These are phyloP conservation scores for Paedocypris micromegethes DNA, from an alignment of 2,797 vertebrate genomes.

Conservation along the genomic window DNA sequence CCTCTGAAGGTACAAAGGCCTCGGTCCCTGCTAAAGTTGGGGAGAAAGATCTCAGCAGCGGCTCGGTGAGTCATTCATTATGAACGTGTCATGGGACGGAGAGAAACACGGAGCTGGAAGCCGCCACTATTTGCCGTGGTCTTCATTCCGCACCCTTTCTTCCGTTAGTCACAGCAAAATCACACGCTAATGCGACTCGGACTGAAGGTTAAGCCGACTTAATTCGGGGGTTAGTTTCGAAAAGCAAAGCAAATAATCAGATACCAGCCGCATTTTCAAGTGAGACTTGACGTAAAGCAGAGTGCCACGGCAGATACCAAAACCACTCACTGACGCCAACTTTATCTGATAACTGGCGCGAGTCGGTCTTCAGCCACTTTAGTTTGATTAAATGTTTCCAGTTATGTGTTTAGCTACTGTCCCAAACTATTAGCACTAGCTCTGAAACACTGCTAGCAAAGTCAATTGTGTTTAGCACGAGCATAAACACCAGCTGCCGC, in stretches of 20 bases:
- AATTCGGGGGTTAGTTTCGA: neutral
- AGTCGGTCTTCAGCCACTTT: slow-evolving; percentile 15
- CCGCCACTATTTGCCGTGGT: neutral
- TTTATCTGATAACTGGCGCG: slow-evolving; percentile 18
- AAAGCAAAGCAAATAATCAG: neutral
- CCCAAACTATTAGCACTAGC: slow-evolving; percentile 29
- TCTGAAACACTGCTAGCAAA: slow-evolving; percentile 19
- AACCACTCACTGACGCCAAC: slow-evolving; percentile 8
- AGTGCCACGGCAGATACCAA: slow-evolving; percentile 7
- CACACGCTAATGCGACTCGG: too few species aligned
- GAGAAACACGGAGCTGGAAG: neutral
- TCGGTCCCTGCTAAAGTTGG: slow-evolving; percentile 52
- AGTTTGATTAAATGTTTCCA: slow-evolving; percentile 31
- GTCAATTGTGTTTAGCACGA: slow-evolving; percentile 30
- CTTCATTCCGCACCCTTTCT: neutral
- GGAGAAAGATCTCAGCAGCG: slow-evolving; percentile 64
- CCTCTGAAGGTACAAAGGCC: slow-evolving; percentile 61
- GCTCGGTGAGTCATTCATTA: slow-evolving; percentile 59
- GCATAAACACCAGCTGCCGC: slow-evolving; percentile 30
- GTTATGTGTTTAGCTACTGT: slow-evolving; percentile 27
- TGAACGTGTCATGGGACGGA: neutral
- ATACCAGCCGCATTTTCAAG: too few species aligned
- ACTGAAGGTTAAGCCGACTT: neutral
- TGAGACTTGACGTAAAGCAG: slow-evolving; percentile 6
- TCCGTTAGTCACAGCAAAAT: too few species aligned